Conservation (phyloP, 2,888 invertebrate species). For the Agonopterix subpropinquella region DNA sequence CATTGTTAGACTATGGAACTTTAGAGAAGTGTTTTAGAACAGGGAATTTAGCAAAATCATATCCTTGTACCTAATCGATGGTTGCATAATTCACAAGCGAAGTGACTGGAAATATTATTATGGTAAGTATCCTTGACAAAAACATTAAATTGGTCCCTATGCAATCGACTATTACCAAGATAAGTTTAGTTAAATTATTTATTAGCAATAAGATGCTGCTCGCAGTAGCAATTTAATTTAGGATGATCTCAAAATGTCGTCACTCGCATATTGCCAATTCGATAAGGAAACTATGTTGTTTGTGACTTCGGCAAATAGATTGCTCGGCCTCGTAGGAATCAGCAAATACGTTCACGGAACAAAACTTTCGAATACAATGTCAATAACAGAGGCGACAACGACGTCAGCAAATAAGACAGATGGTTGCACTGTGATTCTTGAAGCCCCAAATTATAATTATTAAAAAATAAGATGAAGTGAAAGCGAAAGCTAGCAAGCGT, state of each 20-base stretch:
- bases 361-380: conserved; percentile 64
- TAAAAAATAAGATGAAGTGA: conserved; percentile 30
- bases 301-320: conserved; percentile 24
- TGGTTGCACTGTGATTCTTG: conserved; percentile 21
- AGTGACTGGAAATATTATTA: no score
- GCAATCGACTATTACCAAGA: no score
- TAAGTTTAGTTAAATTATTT: no score
- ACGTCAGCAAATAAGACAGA: conserved; percentile 22
- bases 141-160: no score
- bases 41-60: no score
- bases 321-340: conserved; percentile 43
- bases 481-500: conserved; percentile 38
- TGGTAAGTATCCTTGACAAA: no score
- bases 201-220: no score
- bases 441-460: conserved; percentile 11
- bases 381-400: conserved; percentile 38
- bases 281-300: conserved; percentile 13
- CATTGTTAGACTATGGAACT: no score
- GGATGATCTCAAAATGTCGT: conserved; percentile 2
- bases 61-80: no score
- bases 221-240: no score
- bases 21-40: no score
- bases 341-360: conserved; percentile 42
- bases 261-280: conserved; percentile 3
- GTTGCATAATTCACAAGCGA: no score